Conservation (phyloP, 2,888 invertebrate genomes). For the Muschampia plurimacula region DNA sequence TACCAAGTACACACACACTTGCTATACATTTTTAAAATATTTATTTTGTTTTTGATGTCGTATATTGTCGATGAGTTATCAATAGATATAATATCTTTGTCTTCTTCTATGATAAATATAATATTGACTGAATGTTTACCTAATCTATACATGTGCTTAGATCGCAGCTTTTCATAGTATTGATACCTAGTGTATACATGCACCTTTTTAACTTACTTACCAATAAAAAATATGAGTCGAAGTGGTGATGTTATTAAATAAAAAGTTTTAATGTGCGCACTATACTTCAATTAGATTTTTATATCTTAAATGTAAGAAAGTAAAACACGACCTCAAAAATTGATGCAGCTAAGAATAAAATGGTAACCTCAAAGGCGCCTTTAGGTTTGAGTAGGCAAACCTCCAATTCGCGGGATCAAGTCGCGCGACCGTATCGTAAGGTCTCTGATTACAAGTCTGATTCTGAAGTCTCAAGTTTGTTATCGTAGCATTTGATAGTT, state of each 20-base stretch:
- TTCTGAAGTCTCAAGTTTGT: constrained; percentile 56
- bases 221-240: constrained; percentile 16
- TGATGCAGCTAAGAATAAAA: constrained; percentile 15
- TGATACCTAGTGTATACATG: constrained; percentile 37
- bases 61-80: constrained; percentile 16
- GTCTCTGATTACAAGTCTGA: constrained; percentile 55
- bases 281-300: constrained; percentile 41
- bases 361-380: constrained; percentile 41
- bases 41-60: constrained; percentile 30
- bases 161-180: constrained; percentile 43
- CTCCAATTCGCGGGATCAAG: constrained; percentile 48
- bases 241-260: constrained; percentile 1
- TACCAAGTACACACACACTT: constrained; percentile 7
- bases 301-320: constrained; percentile 33
- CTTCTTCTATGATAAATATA: constrained; percentile 41
- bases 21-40: constrained; percentile 18
- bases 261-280: constrained; percentile 45
- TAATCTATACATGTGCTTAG: constrained; percentile 44
- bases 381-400: constrained; percentile 38
- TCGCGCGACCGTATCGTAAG: constrained; percentile 50
- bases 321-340: constrained; percentile 27
- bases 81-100: constrained; percentile 31
- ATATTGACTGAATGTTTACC: constrained; percentile 51
- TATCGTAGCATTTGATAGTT: constrained; percentile 48
- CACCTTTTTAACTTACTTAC: constrained; percentile 27